These are phyloP conservation scores for Monodelphis domestica DNA, from an alignment of 2,797 vertebrate species.

Conservation along the genomic window DNA sequence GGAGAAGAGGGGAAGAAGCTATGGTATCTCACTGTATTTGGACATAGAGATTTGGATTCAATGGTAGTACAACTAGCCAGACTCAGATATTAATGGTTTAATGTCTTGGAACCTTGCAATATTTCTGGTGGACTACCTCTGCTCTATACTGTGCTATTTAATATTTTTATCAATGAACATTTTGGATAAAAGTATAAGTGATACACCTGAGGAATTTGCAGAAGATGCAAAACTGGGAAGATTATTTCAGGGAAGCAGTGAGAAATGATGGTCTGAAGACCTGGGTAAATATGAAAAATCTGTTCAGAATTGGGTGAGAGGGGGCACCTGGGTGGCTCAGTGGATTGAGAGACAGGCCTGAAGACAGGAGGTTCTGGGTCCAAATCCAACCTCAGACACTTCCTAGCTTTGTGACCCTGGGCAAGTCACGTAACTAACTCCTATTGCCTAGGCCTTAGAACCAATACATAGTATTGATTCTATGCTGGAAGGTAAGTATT, in stretches of 20 bases:
- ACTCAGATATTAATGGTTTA: neutral
- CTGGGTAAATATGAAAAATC: neutral
- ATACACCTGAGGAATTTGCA: neutral
- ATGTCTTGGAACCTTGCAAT: too few species aligned
- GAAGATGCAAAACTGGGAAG: neutral
- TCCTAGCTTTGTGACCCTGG: too few species aligned
- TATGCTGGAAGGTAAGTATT: too few species aligned
- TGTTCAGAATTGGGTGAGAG: neutral
- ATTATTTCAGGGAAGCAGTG: neutral
- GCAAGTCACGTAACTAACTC: too few species aligned
- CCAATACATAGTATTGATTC: too few species aligned
- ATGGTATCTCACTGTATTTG: too few species aligned
- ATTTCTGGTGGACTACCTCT: neutral
- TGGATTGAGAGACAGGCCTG: too few species aligned
- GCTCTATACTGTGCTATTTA: neutral
- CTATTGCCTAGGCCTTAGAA: too few species aligned
- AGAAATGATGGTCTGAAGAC: neutral
- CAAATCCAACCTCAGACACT: too few species aligned
- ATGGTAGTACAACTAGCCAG: neutral
- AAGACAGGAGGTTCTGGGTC: too few species aligned
- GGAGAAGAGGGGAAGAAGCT: too few species aligned
- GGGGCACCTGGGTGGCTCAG: too few species aligned
- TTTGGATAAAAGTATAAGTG: neutral
- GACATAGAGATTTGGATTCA: neutral
- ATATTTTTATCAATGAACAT: neutral